Evolutionary conservation across 2,888 invertebrate genomes (phyloP).

Genomic region (Hyposoter didymator): DNA sequence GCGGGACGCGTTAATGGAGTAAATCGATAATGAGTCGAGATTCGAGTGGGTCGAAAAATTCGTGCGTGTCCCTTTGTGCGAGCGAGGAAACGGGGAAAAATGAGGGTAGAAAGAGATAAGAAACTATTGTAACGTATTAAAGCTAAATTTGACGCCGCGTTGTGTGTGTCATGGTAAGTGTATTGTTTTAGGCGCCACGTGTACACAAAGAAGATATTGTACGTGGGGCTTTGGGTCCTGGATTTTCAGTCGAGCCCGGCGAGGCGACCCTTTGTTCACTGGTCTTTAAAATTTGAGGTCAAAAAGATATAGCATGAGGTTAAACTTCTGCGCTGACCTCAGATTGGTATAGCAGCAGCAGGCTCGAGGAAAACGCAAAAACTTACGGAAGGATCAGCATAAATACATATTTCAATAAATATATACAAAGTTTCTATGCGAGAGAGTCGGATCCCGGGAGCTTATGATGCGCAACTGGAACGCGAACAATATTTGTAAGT

Average conservation of each 20-base stretch:
- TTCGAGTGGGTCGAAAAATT: constrained; percentile 59
- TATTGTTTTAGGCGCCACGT: constrained; percentile 19
- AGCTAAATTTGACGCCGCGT: neutral
- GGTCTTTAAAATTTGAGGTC: constrained; percentile 6
- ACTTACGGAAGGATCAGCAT: neutral
- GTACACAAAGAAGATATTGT: constrained; percentile 6
- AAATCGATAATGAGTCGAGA: constrained; percentile 69
- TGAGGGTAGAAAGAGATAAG: constrained; percentile 25
- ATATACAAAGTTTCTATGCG: neutral
- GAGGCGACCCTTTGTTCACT: neutral
- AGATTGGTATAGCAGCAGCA: too few species aligned
- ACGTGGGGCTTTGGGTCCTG: neutral
- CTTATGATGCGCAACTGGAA: constrained; percentile 13
- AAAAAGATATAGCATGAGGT: constrained; percentile 7
- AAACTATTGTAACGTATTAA: constrained; percentile 14
- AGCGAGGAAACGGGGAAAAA: neutral
- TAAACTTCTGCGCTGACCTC: neutral
- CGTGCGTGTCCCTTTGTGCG: neutral
- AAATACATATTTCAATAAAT: constrained; percentile 15
- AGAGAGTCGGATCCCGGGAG: neutral
- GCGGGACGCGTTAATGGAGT: constrained; percentile 66
- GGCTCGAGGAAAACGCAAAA: neutral
- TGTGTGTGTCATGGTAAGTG: neutral
- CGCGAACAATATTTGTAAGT: constrained; percentile 30
- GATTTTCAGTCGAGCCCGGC: neutral